Base-by-base conservation (phyloP, 2,888 invertebrate genomes). In the Ptychoptera albimana region DNA sequence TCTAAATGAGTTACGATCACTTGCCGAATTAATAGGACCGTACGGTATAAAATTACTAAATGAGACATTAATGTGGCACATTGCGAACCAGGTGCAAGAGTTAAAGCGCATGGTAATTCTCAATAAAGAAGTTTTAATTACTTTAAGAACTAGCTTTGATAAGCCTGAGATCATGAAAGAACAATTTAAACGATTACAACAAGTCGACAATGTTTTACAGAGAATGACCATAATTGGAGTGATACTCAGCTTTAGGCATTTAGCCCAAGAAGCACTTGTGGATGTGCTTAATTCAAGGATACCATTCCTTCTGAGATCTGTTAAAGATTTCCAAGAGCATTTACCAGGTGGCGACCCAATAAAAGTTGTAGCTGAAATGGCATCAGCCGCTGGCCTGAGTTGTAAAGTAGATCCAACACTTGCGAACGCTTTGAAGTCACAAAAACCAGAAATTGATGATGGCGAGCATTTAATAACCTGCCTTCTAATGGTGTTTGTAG, bases 131-230 rank as follows among this genome's bases (percentile, higher is more conserved):
- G 82, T 91, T 11, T 69, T 99, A 8, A 78, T 87, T 48, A 79
- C 85, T 48, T 67, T 99, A 37, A 72, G 98, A 54, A 93, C 94
- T 1, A 94, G 92, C 63, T 99, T 96, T 60, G 98, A 99, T 61
- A 96, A 98, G 59, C 96, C 97, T 0, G 96, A 97, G 55, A 82
- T 89, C 34, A 97, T 98, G 96, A 88, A 88, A 60, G 96, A 97
- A 56, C 85, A 97, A 52, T 89, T 88, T 55, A 87, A 88, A 59
- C 78, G 79, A 55, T 65, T 97, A 44, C 83, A 85, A 55, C 83
- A 89, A 58, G 92, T 92, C 1, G 96, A 97, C 58, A 93, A 91
- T 58, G 89, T 98, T 4, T 67, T 99, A 42, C 91, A 96, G 62
- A 73, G 97, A 52, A 93, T 98, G 82, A 94, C 93, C 29, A 96